Percentiles rank a stretch among this genome's conserved stretches.
Conservation (phyloP, 2,113 vertebrate species). For the Bambusicola thoracicus region DNA sequence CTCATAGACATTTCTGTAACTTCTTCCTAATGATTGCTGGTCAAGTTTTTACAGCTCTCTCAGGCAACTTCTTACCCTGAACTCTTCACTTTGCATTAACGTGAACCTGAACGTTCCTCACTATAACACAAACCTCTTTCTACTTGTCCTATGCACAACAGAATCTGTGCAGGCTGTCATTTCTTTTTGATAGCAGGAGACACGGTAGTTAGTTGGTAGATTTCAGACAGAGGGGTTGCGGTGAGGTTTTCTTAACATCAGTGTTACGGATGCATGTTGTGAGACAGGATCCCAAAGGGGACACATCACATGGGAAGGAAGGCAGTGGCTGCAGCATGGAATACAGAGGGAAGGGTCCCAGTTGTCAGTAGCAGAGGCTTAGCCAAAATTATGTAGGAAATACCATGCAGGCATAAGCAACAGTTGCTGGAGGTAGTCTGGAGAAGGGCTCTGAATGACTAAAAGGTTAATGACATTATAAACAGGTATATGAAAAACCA, state of each 20-base stretch:
- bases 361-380: neutral
- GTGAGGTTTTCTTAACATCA: neutral
- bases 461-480: neutral
- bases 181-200: neutral
- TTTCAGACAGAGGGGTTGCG: neutral
- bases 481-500: neutral
- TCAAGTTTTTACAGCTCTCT: neutral
- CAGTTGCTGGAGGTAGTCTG: neutral
- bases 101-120: neutral
- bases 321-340: neutral
- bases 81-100: neutral
- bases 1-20: neutral
- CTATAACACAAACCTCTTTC: neutral
- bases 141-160: neutral
- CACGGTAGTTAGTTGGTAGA: neutral
- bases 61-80: neutral
- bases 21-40: neutral
- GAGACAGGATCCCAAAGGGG: neutral
- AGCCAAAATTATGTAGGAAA: neutral
- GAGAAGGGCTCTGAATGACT: neutral
- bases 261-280: accelerated
- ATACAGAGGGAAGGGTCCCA: neutral
- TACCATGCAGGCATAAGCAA: neutral
- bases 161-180: neutral
- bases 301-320: neutral